These are phyloP conservation scores for Hexactinellida sp. DNA, from an alignment of 37 sponge, comb jelly and placozoan genomes.

Conservation along the genomic window DNA sequence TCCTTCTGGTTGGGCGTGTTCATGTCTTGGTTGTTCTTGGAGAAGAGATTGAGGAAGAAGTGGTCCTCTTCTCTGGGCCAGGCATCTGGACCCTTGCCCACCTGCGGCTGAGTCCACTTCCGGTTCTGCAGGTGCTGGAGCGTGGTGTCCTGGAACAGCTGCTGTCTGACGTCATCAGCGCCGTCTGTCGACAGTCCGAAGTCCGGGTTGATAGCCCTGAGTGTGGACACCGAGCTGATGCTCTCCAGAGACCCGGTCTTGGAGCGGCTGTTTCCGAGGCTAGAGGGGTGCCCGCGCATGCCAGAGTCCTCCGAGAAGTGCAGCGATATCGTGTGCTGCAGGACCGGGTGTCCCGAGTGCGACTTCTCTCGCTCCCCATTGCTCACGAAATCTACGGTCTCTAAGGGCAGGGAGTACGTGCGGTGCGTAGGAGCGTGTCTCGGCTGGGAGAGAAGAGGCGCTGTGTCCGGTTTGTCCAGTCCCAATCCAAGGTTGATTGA, in stretches of 20 bases:
- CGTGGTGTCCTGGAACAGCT: slow-evolving; percentile 6
- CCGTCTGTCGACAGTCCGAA: neutral
- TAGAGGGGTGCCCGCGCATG: neutral
- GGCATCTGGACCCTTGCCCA: neutral
- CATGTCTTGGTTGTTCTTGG: neutral
- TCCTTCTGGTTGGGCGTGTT: neutral
- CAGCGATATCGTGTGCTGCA: neutral
- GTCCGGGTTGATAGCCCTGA: neutral
- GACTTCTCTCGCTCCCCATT: neutral
- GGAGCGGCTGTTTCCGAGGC: neutral
- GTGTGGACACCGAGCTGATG: neutral
- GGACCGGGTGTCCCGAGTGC: neutral
- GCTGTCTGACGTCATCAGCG: slow-evolving; percentile 7
- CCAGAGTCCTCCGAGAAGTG: neutral
- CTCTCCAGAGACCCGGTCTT: neutral
- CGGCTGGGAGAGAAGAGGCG: neutral
- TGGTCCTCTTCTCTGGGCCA: neutral
- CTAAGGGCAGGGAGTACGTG: neutral
- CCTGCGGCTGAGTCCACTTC: neutral
- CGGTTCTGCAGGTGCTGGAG: neutral
- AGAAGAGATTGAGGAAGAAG: neutral
- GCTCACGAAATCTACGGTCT: neutral
- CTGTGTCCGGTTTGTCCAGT: neutral
- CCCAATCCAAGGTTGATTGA: neutral
- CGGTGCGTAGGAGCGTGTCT: neutral